Conservation (phyloP, 2,888 invertebrate genomes). For the Anthophora plumipes region DNA sequence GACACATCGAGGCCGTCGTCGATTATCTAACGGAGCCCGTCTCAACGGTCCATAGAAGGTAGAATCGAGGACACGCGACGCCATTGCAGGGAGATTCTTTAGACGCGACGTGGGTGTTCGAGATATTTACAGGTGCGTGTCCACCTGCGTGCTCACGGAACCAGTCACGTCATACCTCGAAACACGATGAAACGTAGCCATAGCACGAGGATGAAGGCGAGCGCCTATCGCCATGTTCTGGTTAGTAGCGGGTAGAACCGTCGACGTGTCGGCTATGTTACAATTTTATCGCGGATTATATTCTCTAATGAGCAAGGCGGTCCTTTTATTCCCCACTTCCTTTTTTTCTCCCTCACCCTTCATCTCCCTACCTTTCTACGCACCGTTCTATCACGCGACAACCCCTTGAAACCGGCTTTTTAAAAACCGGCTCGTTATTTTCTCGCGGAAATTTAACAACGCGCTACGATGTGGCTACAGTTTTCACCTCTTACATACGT, state of each 20-base stretch:
- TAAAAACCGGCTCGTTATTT: slow-evolving; percentile 34
- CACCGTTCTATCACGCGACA: slow-evolving; percentile 50
- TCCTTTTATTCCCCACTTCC: slow-evolving; percentile 35
- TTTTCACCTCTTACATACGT: not conserved
- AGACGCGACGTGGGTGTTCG: slow-evolving; percentile 25
- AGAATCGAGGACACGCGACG: slow-evolving; percentile 6
- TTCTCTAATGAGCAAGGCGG: slow-evolving; percentile 52
- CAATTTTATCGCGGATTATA: slow-evolving; percentile 59
- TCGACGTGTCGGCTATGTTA: slow-evolving; percentile 22
- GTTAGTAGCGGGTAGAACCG: not conserved
- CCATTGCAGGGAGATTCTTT: slow-evolving; percentile 23
- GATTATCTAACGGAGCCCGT: slow-evolving; percentile 2
- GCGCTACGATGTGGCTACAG: not conserved
- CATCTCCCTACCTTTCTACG: too few species aligned
- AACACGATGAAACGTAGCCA: slow-evolving; percentile 20
- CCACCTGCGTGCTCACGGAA: slow-evolving; percentile 23
- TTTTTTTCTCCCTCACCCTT: too few species aligned
- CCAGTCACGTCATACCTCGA: slow-evolving; percentile 40
- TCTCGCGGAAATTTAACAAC: slow-evolving; percentile 29
- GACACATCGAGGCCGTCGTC: not conserved
- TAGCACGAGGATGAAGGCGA: not conserved
- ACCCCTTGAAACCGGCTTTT: slow-evolving; percentile 18
- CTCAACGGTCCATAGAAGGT: not conserved
- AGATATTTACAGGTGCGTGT: slow-evolving; percentile 42
- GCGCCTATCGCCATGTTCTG: slow-evolving; percentile 32